phyloP scores from a whole-genome alignment of 2,797 vertebrate species.

The Syndactyla subalaris region DNA sequence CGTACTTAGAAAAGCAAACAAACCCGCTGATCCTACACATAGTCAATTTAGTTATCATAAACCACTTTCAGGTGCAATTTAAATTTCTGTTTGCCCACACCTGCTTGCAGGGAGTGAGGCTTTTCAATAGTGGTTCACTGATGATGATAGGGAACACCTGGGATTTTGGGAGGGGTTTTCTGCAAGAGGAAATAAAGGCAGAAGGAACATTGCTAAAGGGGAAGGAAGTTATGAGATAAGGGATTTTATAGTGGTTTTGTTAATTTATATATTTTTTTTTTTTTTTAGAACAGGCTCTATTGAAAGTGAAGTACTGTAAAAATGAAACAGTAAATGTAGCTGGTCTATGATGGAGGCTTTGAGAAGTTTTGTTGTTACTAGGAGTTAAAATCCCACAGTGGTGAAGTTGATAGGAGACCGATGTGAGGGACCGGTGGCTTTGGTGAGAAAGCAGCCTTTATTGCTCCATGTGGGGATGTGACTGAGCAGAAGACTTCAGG shows the following conservation, averaged over 20 bases:
- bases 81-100: background rate
- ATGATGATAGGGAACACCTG: background rate
- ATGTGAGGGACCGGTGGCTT: background rate
- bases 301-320: background rate
- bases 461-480: accelerated
- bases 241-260: background rate
- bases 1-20: background rate
- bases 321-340: background rate
- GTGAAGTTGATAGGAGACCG: background rate
- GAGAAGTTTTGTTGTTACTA: background rate
- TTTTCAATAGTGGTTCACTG: background rate
- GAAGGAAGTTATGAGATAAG: background rate
- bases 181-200: background rate
- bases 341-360: background rate
- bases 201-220: background rate
- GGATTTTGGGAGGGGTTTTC: background rate
- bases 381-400: background rate
- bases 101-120: background rate
- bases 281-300: background rate
- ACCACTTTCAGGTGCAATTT: background rate
- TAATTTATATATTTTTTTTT: background rate
- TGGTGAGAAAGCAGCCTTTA: background rate
- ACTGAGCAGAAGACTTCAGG: background rate
- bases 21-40: background rate
- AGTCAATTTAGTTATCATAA: background rate